phyloP scores from a whole-genome alignment of 2,113 vertebrate species.

The Ginglymostoma cirratum region DNA sequence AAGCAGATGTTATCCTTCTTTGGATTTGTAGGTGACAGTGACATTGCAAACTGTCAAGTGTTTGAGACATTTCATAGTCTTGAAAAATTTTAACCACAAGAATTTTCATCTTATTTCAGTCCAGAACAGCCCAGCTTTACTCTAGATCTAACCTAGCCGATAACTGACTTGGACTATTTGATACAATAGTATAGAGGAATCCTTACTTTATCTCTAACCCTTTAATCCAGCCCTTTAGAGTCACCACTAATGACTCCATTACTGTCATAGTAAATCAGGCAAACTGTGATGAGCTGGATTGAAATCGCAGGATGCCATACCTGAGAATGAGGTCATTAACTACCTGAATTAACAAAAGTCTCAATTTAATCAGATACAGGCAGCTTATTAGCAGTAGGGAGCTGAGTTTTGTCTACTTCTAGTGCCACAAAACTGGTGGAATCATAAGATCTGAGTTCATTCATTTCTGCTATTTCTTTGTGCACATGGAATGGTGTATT shows the following conservation, averaged over 20 bases:
- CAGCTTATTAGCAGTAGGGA: background rate
- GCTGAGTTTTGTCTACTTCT: background rate
- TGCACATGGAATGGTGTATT: too few relatives aligned
- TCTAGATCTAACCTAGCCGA: too few relatives aligned
- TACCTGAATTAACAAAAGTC: background rate
- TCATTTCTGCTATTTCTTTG: background rate
- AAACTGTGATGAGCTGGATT: background rate
- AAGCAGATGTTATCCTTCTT: too few relatives aligned
- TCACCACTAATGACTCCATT: background rate
- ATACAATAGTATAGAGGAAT: background rate
- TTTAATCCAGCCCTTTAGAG: too few relatives aligned
- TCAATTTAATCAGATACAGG: background rate
- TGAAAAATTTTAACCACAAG: too few relatives aligned
- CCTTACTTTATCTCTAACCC: background rate
- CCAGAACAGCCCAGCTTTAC: too few relatives aligned
- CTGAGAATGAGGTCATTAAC: background rate
- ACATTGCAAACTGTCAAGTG: too few relatives aligned
- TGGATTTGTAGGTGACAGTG: too few relatives aligned
- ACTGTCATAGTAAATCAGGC: background rate
- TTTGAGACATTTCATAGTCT: too few relatives aligned
- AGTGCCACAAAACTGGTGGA: background rate
- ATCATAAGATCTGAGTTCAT: background rate
- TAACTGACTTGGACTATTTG: too few relatives aligned
- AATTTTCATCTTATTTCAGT: too few relatives aligned
- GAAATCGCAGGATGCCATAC: background rate